A percentile compares a stretch with the other conserved stretches of the same genome.
Evolutionary conservation across 2,113 vertebrate genomes (phyloP).

Genomic region (Syngnathus typhle): DNA sequence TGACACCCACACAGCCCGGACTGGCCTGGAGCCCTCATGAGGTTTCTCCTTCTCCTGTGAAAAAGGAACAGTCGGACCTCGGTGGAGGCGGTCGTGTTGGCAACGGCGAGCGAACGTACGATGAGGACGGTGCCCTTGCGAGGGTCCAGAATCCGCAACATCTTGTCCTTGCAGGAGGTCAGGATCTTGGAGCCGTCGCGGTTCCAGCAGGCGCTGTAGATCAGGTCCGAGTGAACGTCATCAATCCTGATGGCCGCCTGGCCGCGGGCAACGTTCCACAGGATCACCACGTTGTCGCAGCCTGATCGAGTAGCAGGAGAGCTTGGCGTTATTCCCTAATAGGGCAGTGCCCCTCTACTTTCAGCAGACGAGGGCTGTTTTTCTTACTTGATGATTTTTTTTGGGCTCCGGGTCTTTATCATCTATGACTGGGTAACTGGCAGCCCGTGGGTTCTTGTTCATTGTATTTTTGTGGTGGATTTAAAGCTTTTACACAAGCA

Average conservation of each 20-base stretch:
- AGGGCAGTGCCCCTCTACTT: not conserved
- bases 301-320: slow-evolving; percentile 49
- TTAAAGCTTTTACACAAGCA: not conserved
- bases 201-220: slow-evolving; percentile 87
- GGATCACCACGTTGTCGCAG: slow-evolving; percentile 81
- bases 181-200: slow-evolving; percentile 75
- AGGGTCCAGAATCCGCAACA: slow-evolving; percentile 75
- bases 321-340: not conserved
- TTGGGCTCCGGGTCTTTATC: too few relatives aligned
- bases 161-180: slow-evolving; percentile 85
- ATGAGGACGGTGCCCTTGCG: slow-evolving; percentile 73
- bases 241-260: slow-evolving; percentile 72
- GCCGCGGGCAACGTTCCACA: slow-evolving; percentile 82
- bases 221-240: slow-evolving; percentile 76
- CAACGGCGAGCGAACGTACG: slow-evolving; percentile 51
- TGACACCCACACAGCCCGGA: slow-evolving; percentile 74
- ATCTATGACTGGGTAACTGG: too few relatives aligned
- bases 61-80: not conserved
- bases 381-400: not conserved
- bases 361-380: not conserved
- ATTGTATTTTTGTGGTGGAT: not conserved
- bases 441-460: too few relatives aligned
- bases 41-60: slow-evolving; percentile 81
- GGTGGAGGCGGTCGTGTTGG: not conserved
- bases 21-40: slow-evolving; percentile 80